Base-by-base conservation (phyloP, 2,888 invertebrate species). In the Drosophila mercatorum region DNA sequence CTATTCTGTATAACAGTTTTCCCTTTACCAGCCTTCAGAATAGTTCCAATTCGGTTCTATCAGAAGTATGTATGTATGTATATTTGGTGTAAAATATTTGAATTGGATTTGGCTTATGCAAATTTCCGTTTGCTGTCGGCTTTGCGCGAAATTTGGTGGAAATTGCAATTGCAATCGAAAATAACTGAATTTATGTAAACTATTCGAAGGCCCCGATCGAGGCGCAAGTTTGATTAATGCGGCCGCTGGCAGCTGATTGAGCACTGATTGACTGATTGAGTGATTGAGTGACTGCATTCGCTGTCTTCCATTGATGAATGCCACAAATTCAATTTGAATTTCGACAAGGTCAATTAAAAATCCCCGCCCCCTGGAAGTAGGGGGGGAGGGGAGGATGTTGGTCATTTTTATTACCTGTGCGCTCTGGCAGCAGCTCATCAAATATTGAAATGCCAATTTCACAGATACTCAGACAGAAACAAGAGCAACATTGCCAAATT, bases 401-500 rank as follows among this genome's bases (percentile, higher is more conserved):
- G 60, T 36, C 71, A 73, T 60, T 78, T 84, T 85, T 80, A 83
- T 66, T 83, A 83, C 83, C 85, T 80, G 60, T 78, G 80, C 60
- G 59, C 63, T 55, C 70, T 53, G 63, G 65, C 65, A 72, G 70
- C 61, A 56, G 70, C 76, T 83, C 88, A 84, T 84, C 85, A 84
- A 84, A 83, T 84, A 84, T 84, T 88, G 79, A 88, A 85, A 81
- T 88, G 85, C 74, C 84, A 84, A 84, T 84, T 84, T 85, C 88
- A 81, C 84, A 88, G 88, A 83, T 84, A 87, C 78, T 78, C 79
- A 59, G 61, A 71, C 56, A 63, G 43, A 47, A 46, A 64, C 71
- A 74, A 72, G 56, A 66, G 59, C 66, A 70, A 47, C 43, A 55
- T 40, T 56, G 55, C 72, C 72, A 82, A 84, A 84, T 83, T 88